Base-by-base conservation (phyloP, 2,888 invertebrate genomes). In the Eupelmus urozonus region DNA sequence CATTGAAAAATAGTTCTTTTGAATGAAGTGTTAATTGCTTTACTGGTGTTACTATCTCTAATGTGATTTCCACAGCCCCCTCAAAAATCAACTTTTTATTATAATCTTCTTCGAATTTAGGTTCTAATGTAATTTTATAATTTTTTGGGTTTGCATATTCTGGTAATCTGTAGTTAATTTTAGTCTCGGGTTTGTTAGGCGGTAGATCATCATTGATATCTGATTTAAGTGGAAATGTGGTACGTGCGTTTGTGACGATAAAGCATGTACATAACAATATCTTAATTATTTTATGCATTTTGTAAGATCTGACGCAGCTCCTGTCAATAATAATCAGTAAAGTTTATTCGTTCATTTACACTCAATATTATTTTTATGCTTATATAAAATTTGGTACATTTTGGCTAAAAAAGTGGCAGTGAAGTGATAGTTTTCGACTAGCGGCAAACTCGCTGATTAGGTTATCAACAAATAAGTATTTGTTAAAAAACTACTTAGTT, bases 81-180 rank as follows among this genome's bases (percentile, higher is more conserved):
- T 80, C 66, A 18, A 77, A 80, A 25, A 55, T 80, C 60, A 80
- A 80, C 16, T 25, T 59, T 4, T 13, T 9, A n/a, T n/a, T n/a
- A n/a, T n/a, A n/a, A n/a, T n/a, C n/a, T 29, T 51, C 76, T 1
- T 65, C 66, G 0, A 77, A 23, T 27, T 66, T 2, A 51, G 74
- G 59, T 1, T 20, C 69, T 20, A 80, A 34, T n/a, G 0, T 1
- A 18, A 80, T 23, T 2, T n/a, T 9, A n/a, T 80, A 80, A 4
- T 53, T 34, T 13, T 1, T 13, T 45, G 2, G 79, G 77, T 25
- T 29, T 18, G 9, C 71, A 13, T 11, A 18, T 13, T 59, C 62
- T 11, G 80, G 75, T 63, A 80, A 66, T 57, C 42, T 55, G 16
- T 67, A 76, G 49, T 27, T 20, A 11, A 60, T 16, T 18, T 76